A percentile compares a stretch with the other conserved stretches of the same genome.
These are phyloP conservation scores for Drosophila ficusphila DNA, from an alignment of 1,140 invertebrate genomes.

Conservation along the genomic window DNA sequence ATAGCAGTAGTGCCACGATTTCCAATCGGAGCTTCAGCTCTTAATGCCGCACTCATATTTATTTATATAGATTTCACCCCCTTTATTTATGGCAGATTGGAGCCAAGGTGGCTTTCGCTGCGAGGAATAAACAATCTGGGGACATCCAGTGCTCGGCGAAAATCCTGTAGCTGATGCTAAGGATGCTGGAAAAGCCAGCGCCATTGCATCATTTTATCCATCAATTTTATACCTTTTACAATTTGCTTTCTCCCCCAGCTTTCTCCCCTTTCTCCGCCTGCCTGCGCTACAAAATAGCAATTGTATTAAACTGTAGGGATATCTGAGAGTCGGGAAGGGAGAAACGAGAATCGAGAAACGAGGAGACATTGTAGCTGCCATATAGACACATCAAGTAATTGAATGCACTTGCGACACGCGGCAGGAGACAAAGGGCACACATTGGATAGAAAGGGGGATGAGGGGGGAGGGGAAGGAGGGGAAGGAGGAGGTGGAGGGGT, in stretches of 20 bases:
- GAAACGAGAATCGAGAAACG: conserved; percentile 6
- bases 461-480: too few relatives aligned
- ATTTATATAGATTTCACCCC: conserved; percentile 49
- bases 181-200: conserved; percentile 45
- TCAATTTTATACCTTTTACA: conserved; percentile 71
- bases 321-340: neutral
- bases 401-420: conserved; percentile 65
- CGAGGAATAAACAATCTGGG: conserved; percentile 28
- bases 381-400: conserved; percentile 78
- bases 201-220: conserved; percentile 65
- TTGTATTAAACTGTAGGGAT: conserved; percentile 49
- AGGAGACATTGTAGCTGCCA: conserved; percentile 64
- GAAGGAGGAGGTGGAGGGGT: too few relatives aligned
- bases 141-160: conserved; percentile 15
- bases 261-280: conserved; percentile 2
- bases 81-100: conserved; percentile 8
- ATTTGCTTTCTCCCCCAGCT: conserved; percentile 42
- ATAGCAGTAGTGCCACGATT: conserved; percentile 50
- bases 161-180: conserved; percentile 32
- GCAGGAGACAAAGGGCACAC: conserved; percentile 17
- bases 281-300: conserved; percentile 66
- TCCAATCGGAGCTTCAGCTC: conserved; percentile 6
- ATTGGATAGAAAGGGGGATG: neutral
- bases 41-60: conserved; percentile 40
- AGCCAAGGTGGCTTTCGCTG: conserved; percentile 21